A percentile compares a stretch with the other conserved stretches of the same genome.
phyloP scores from a whole-genome alignment of 2,888 invertebrate species.

The Xestia sexstrigata region DNA sequence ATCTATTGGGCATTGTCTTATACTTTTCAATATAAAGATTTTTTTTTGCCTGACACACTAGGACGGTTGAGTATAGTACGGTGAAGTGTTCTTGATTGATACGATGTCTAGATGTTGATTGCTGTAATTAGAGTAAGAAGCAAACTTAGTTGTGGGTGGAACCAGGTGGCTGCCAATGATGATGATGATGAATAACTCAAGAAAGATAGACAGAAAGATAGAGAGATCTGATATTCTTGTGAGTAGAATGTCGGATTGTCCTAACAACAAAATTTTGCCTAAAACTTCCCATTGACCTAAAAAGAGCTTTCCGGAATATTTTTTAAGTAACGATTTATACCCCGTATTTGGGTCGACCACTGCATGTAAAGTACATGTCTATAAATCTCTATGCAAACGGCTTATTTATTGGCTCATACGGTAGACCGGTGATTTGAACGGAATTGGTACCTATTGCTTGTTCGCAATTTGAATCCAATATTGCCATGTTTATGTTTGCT shows the following conservation, averaged over 20 bases:
- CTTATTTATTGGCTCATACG: constrained; percentile 44
- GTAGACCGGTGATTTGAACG: constrained; percentile 18
- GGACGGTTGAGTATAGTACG: not conserved
- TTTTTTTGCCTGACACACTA: not conserved
- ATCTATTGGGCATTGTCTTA: no score
- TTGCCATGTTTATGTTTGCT: constrained; percentile 8
- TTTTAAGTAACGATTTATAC: constrained; percentile 35
- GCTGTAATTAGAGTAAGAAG: not conserved
- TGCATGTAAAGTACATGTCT: constrained; percentile 35
- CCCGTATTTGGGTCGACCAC: constrained; percentile 30
- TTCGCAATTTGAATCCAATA: constrained; percentile 9
- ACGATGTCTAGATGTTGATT: not conserved
- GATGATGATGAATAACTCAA: not conserved
- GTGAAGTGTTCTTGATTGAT: not conserved
- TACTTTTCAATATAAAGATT: not conserved
- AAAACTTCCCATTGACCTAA: not conserved
- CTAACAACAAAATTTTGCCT: not conserved
- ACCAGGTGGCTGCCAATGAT: not conserved
- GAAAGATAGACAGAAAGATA: no score
- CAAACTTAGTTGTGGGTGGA: not conserved
- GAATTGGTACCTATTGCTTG: constrained; percentile 8
- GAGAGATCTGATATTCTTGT: not conserved
- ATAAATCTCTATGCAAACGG: constrained; percentile 43
- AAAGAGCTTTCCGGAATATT: not conserved
- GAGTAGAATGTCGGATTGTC: not conserved